Conservation (phyloP, 2,888 invertebrate species). For the Ophion ellenae region DNA sequence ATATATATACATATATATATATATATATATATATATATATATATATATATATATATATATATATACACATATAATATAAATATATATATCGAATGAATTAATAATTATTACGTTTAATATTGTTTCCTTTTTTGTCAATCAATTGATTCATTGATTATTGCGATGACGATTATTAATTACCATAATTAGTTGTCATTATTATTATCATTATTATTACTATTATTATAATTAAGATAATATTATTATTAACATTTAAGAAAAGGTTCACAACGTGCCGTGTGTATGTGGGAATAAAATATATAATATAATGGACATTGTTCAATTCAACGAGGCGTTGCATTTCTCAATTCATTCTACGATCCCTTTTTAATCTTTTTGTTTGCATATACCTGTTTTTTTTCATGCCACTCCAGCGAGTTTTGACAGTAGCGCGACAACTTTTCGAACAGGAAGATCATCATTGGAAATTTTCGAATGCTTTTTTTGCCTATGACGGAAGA, state of each 20-base stretch:
- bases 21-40: conserved; percentile 77
- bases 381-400: background rate
- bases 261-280: conserved; percentile 96
- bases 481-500: too few species aligned
- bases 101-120: conserved; percentile 80
- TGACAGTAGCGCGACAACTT: too few species aligned
- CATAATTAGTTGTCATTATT: conserved; percentile 83
- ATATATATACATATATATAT: conserved; percentile 79
- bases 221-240: conserved; percentile 80
- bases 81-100: conserved; percentile 79
- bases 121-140: conserved; percentile 74
- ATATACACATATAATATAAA: conserved; percentile 78
- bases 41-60: conserved; percentile 68
- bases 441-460: too few species aligned
- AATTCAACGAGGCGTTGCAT: conserved; percentile 85
- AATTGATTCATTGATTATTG: conserved; percentile 74
- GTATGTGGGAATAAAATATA: conserved; percentile 92
- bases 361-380: background rate
- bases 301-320: conserved; percentile 95
- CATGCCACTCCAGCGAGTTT: background rate
- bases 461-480: too few species aligned
- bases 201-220: conserved; percentile 72
- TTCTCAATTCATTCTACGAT: conserved; percentile 31
- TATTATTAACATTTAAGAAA: conserved; percentile 89
- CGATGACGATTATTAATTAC: conserved; percentile 81